These are phyloP conservation scores for Reticulitermes lucifugus DNA, from an alignment of 2,888 invertebrate species.

Conservation along the genomic window DNA sequence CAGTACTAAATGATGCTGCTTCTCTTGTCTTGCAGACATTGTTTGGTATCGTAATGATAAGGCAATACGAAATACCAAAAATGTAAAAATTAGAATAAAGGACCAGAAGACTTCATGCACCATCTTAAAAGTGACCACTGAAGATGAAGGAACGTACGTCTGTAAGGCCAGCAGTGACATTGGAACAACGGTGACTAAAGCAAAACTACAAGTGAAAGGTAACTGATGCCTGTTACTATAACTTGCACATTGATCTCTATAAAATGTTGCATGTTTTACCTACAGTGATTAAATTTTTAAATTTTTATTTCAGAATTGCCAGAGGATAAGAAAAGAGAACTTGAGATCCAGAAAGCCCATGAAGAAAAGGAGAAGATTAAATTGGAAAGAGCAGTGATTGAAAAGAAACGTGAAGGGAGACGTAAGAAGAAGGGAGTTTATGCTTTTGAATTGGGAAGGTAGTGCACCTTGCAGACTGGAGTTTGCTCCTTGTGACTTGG, in stretches of 20 bases:
- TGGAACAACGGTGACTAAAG: slow-evolving; percentile 83
- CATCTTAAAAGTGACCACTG: slow-evolving; percentile 72
- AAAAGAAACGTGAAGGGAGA: slow-evolving; percentile 62
- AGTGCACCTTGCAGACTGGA: background rate
- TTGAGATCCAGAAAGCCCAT: slow-evolving; percentile 52
- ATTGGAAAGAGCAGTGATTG: slow-evolving; percentile 56
- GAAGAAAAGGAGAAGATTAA: slow-evolving; percentile 57
- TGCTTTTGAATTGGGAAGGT: slow-evolving; percentile 61
- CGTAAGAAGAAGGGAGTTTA: slow-evolving; percentile 63
- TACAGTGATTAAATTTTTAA: background rate
- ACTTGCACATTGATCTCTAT: no score
- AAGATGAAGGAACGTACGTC: slow-evolving; percentile 80
- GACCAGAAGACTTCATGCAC: slow-evolving; percentile 79
- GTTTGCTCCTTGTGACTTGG: no score
- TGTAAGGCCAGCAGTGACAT: slow-evolving; percentile 90
- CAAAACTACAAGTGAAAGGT: slow-evolving; percentile 78
- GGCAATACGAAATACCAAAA: slow-evolving; percentile 79
- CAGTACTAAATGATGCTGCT: no score
- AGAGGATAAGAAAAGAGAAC: slow-evolving; percentile 47
- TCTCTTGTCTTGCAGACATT: slow-evolving; percentile 71
- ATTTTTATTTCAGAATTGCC: slow-evolving; percentile 43
- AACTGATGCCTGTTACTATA: slow-evolving; percentile 34
- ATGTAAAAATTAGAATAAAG: slow-evolving; percentile 76
- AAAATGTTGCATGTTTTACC: no score
- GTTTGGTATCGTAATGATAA: slow-evolving; percentile 89